phyloP scores from a whole-genome alignment of 53 echinoderm and acorn worm species.

The Arbacia lixula region DNA sequence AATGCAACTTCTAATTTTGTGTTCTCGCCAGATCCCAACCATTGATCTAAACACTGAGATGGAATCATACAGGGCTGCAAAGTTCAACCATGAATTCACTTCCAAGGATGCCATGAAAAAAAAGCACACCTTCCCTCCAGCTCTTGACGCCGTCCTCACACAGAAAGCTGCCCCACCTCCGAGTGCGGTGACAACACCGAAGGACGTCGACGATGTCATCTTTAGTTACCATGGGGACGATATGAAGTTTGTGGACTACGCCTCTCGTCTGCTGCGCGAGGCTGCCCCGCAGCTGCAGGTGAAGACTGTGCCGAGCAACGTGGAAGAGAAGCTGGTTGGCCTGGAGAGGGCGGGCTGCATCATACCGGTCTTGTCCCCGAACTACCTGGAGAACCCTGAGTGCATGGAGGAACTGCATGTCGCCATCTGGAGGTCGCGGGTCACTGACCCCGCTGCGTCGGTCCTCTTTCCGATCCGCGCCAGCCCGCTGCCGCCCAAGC shows the following conservation, averaged over 20 bases:
- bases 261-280: neutral
- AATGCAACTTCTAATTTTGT: neutral
- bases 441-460: conserved; percentile 13
- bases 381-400: conserved; percentile 74
- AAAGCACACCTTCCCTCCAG: neutral
- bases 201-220: conserved; percentile 65
- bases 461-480: conserved; percentile 78
- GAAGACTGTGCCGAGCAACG: conserved; percentile 24
- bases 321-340: conserved; percentile 58
- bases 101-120: neutral
- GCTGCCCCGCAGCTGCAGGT: conserved; percentile 57
- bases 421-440: conserved; percentile 79
- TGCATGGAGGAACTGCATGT: conserved; percentile 88
- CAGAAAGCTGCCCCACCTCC: neutral
- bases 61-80: conserved; percentile 3
- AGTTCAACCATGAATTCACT: conserved; percentile 16
- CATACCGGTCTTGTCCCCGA: conserved; percentile 77
- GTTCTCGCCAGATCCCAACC: neutral
- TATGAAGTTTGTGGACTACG: conserved; percentile 61
- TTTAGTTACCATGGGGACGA: conserved; percentile 79
- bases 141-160: conserved; percentile 4
- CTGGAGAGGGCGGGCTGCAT: conserved; percentile 73
- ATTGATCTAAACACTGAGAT: neutral
- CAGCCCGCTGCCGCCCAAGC: conserved; percentile 69
- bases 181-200: neutral